Evolutionary conservation across 2,113 vertebrate species (phyloP).

Genomic region (Neolamprologus caudopunctatus): DNA sequence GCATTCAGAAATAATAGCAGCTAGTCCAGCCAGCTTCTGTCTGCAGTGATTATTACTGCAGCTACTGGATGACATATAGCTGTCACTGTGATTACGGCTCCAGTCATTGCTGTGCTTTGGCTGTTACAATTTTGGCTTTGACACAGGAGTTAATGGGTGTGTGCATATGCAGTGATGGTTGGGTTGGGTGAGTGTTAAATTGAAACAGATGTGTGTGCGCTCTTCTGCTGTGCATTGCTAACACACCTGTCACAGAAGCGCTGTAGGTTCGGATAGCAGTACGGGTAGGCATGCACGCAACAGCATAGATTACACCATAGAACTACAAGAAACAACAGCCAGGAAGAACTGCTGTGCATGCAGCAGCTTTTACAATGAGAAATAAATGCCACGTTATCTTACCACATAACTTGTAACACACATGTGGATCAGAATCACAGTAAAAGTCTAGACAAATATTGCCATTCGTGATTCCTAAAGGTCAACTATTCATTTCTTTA

Average conservation of each 20-base stretch:
- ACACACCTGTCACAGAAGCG: not conserved
- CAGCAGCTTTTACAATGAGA: not conserved
- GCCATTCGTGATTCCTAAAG: not conserved
- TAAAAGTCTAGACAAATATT: not conserved
- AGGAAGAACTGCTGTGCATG: not conserved
- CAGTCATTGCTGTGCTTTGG: not conserved
- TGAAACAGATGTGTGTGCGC: not conserved
- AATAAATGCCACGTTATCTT: not conserved
- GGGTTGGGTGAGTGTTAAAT: not conserved
- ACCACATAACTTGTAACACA: not conserved
- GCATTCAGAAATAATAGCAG: not conserved
- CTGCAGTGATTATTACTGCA: not conserved
- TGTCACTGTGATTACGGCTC: not conserved
- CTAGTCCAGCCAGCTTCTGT: not conserved
- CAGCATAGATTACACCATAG: not conserved
- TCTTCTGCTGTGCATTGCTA: not conserved
- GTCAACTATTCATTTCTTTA: not conserved
- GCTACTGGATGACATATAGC: not conserved
- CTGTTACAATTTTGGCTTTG: not conserved
- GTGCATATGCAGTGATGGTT: not conserved
- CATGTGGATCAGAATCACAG: not conserved
- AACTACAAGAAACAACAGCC: not conserved
- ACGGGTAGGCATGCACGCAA: not conserved
- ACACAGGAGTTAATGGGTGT: not conserved
- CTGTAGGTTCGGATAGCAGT: not conserved